phyloP scores from a whole-genome alignment of 1,140 invertebrate species.

The Drosophila carrolli region DNA sequence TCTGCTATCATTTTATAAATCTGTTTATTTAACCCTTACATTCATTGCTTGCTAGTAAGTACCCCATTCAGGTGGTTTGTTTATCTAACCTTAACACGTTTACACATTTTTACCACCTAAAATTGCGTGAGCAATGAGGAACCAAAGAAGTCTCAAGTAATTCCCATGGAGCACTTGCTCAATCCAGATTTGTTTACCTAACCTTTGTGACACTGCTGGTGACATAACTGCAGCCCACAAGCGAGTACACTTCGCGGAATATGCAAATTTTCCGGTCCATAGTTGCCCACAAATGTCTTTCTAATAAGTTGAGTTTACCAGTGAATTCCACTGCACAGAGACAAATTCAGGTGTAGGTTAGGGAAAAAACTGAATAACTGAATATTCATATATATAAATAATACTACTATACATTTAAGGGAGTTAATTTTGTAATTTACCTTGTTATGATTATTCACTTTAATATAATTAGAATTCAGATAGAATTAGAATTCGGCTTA shows the following conservation, averaged over 20 bases:
- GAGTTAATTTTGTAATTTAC: too few relatives aligned
- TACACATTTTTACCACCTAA: conserved; percentile 7
- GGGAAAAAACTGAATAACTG: too few relatives aligned
- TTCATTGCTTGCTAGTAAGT: neutral
- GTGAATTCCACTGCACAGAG: neutral
- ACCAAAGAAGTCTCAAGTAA: conserved; percentile 13
- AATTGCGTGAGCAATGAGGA: neutral
- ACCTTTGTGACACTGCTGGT: conserved; percentile 53
- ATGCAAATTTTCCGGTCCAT: conserved; percentile 40
- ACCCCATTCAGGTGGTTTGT: conserved; percentile 16
- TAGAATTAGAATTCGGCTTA: too few relatives aligned
- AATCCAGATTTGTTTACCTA: conserved; percentile 63
- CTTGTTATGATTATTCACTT: too few relatives aligned
- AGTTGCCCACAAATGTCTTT: conserved; percentile 46
- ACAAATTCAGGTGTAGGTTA: conserved; percentile 16
- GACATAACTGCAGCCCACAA: conserved; percentile 56
- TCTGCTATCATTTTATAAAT: neutral
- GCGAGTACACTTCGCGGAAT: conserved; percentile 29
- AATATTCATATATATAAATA: too few relatives aligned
- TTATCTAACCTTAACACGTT: conserved; percentile 42
- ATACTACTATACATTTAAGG: too few relatives aligned
- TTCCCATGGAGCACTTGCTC: conserved; percentile 18
- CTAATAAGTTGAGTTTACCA: conserved; percentile 31
- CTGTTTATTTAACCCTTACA: neutral
- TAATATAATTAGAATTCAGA: too few relatives aligned